These are phyloP conservation scores for Tridacna crocea DNA, from an alignment of 2,888 invertebrate species.

Conservation along the genomic window DNA sequence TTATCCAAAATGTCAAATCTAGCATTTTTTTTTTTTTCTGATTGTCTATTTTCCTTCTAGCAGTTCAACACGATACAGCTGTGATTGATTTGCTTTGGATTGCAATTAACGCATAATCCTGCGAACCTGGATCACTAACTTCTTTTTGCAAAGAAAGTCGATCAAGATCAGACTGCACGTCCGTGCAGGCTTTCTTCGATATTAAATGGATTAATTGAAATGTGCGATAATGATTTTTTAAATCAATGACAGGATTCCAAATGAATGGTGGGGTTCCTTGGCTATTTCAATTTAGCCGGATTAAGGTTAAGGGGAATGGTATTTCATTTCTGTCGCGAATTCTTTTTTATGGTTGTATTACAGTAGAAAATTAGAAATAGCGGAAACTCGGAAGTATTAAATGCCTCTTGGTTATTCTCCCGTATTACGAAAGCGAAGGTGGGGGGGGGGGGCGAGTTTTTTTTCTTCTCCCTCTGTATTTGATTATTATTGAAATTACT, in stretches of 20 bases:
- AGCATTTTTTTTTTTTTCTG: constrained; percentile 24
- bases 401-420: constrained; percentile 15
- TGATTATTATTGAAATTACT: constrained; percentile 5
- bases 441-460: background rate
- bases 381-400: constrained; percentile 25
- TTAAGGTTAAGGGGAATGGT: background rate
- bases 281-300: no score
- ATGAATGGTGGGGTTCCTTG: no score
- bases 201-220: no score
- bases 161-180: no score
- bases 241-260: no score
- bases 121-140: no score
- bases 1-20: constrained; percentile 3
- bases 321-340: constrained; percentile 13
- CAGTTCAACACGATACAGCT: background rate
- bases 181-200: no score
- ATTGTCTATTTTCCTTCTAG: constrained; percentile 19
- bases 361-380: constrained; percentile 35
- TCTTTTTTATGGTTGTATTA: constrained; percentile 35
- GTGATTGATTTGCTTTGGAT: constrained; percentile 24
- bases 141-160: no score
- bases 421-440: background rate
- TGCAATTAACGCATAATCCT: background rate
- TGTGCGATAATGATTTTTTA: no score
- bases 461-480: background rate